These are phyloP conservation scores for Neoaliturus tenellus DNA, from an alignment of 2,888 invertebrate genomes.

Conservation along the genomic window DNA sequence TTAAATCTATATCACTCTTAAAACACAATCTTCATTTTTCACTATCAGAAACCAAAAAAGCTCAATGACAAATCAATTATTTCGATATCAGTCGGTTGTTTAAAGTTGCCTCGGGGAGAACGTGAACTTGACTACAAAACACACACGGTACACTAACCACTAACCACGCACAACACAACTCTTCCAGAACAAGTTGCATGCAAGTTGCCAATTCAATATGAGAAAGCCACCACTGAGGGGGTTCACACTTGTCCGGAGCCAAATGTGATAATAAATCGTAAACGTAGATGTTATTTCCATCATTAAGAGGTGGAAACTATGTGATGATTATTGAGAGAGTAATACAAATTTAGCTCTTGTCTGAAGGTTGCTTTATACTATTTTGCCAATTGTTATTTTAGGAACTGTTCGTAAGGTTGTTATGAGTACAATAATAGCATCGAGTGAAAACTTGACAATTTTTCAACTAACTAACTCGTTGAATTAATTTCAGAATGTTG, in stretches of 20 bases:
- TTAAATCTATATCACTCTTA: no score
- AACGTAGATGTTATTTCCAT: conserved; percentile 46
- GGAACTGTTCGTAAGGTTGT: conserved; percentile 41
- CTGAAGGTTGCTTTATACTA: conserved; percentile 49
- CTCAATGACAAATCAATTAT: no score
- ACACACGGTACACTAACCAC: neutral
- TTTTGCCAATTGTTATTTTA: conserved; percentile 51
- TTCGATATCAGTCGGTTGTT: no score
- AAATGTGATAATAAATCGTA: conserved; percentile 45
- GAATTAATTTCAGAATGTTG: no score
- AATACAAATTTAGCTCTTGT: conserved; percentile 45
- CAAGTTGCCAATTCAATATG: neutral
- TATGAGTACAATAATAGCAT: conserved; percentile 33
- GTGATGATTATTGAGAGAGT: conserved; percentile 42
- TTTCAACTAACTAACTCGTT: no score
- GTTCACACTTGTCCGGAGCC: conserved; percentile 13
- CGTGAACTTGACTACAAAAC: neutral
- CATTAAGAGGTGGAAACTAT: conserved; percentile 46
- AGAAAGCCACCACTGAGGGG: neutral
- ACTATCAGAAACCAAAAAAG: no score
- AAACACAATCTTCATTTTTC: no score
- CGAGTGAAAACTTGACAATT: neutral
- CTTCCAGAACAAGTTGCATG: neutral
- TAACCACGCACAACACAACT: neutral
- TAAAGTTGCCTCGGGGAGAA: no score